phyloP scores from a whole-genome alignment of 2,113 vertebrate species.

The Campylorhamphus procurvoides region DNA sequence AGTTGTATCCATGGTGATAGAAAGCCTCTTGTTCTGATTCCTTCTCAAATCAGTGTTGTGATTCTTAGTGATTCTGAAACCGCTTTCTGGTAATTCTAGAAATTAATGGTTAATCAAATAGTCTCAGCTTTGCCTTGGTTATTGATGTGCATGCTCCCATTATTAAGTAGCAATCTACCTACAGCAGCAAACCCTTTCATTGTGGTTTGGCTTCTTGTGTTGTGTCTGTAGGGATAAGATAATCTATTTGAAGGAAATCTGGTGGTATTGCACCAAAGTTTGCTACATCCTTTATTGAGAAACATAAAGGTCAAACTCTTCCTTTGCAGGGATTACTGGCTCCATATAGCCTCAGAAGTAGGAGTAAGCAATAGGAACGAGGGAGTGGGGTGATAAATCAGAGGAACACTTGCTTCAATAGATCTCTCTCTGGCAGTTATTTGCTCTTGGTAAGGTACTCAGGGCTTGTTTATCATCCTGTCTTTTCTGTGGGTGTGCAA shows the following conservation, averaged over 20 bases:
- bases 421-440: background rate
- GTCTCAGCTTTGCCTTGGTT: background rate
- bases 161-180: background rate
- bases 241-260: background rate
- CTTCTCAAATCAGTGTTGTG: constrained; percentile 9
- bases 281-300: background rate
- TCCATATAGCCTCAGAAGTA: background rate
- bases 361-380: constrained; percentile 26
- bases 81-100: background rate
- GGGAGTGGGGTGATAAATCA: constrained; percentile 1
- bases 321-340: background rate
- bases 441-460: background rate
- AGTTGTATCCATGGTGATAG: constrained; percentile 41
- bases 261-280: constrained; percentile 6
- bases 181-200: background rate
- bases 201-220: background rate
- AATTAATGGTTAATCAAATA: constrained; percentile 1
- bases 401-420: background rate
- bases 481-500: background rate
- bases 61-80: constrained; percentile 26
- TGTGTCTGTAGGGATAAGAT: background rate
- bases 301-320: background rate
- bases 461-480: background rate
- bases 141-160: background rate
- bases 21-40: background rate